These are phyloP conservation scores for Glaucomys volans DNA, from an alignment of 2,113 vertebrate genomes.

Conservation along the genomic window DNA sequence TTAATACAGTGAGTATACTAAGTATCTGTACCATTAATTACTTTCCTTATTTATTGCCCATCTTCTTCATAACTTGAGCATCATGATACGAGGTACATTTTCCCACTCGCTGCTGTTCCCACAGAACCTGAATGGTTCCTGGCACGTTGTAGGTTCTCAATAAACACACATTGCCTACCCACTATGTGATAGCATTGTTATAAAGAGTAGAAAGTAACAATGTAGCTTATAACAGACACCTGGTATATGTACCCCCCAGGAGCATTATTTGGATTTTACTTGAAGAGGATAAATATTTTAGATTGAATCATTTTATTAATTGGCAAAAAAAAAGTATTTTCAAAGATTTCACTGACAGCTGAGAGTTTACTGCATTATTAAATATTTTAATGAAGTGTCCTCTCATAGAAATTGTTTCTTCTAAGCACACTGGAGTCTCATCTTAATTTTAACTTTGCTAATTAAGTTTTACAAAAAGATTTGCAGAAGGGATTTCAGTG, in stretches of 20 bases:
- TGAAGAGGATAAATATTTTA: conserved; percentile 65
- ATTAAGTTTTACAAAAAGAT: conserved; percentile 68
- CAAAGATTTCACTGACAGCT: conserved; percentile 67
- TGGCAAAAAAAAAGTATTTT: conserved; percentile 66
- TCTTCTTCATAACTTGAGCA: not conserved
- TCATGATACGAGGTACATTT: not conserved
- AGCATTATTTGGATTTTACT: conserved; percentile 19
- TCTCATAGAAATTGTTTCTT: conserved; percentile 73
- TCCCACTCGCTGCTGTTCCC: not conserved
- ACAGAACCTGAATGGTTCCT: not conserved
- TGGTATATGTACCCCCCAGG: not conserved
- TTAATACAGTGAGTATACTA: not conserved
- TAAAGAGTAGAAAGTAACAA: not conserved
- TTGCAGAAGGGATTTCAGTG: conserved; percentile 22
- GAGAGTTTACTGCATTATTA: conserved; percentile 69
- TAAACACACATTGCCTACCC: not conserved
- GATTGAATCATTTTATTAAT: conserved; percentile 59
- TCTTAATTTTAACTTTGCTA: conserved; percentile 80
- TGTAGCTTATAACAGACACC: not conserved
- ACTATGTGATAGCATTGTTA: not conserved
- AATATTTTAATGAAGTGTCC: conserved; percentile 76
- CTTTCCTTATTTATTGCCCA: not conserved
- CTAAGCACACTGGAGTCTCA: conserved; percentile 67
- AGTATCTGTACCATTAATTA: not conserved
- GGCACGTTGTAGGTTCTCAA: not conserved